These are phyloP conservation scores for Camelus dromedarius DNA, from an alignment of 2,113 vertebrate genomes.

Conservation along the genomic window DNA sequence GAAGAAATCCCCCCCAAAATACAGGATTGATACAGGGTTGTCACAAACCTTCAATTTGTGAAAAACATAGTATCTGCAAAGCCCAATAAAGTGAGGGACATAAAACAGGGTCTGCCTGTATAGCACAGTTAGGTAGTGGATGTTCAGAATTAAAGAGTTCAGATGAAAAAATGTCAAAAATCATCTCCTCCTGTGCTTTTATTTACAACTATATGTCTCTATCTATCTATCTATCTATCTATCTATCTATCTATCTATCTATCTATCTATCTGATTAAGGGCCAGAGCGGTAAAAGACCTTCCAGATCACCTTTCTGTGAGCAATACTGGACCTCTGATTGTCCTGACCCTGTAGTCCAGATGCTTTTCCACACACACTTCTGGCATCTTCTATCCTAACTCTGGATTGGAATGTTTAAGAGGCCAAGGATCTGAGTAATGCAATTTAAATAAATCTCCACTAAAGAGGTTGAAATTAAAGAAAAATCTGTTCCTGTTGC, in stretches of 20 bases:
- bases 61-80: neutral
- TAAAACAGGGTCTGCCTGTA: neutral
- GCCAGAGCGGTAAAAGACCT: neutral
- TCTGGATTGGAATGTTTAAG: slow-evolving; percentile 8
- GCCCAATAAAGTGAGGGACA: neutral
- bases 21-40: neutral
- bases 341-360: neutral
- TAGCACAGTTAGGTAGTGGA: neutral
- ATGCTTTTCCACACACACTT: neutral
- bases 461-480: slow-evolving; percentile 32
- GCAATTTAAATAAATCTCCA: slow-evolving; percentile 52
- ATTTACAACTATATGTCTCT: neutral
- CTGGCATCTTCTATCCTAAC: neutral
- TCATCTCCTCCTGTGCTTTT: neutral
- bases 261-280: neutral
- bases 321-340: neutral
- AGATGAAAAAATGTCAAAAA: neutral
- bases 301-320: neutral
- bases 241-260: too few species aligned
- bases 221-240: too few species aligned
- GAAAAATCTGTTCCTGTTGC: neutral
- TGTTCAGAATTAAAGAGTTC: neutral
- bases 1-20: too few species aligned
- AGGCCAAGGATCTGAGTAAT: slow-evolving; percentile 28
- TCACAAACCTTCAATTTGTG: neutral